These are phyloP conservation scores for Pardosa pseudoannulata DNA, from an alignment of 2,888 invertebrate genomes.

Conservation along the genomic window DNA sequence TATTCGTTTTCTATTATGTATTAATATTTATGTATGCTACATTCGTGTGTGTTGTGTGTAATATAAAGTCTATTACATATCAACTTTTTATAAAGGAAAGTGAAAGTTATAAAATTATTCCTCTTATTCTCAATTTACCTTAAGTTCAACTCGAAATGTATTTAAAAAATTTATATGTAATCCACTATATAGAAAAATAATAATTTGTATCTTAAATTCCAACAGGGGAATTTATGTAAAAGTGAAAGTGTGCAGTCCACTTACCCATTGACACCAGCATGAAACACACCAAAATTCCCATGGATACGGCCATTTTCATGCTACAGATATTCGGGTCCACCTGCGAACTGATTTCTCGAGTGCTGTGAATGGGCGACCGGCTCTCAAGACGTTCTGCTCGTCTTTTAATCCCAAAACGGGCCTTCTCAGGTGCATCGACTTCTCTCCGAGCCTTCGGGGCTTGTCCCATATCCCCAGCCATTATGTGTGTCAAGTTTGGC, in stretches of 20 bases:
- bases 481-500: slow-evolving; percentile 64
- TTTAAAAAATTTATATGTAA: too few relatives aligned
- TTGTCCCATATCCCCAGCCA: slow-evolving; percentile 34
- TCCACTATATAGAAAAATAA: too few relatives aligned
- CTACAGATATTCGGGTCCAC: neutral
- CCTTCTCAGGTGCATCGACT: slow-evolving; percentile 52
- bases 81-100: too few relatives aligned
- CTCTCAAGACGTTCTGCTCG: slow-evolving; percentile 14
- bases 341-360: neutral
- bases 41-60: too few relatives aligned
- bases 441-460: slow-evolving; percentile 20
- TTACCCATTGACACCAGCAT: slow-evolving; percentile 21
- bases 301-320: neutral
- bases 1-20: too few relatives aligned
- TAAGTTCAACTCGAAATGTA: too few relatives aligned
- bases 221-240: neutral
- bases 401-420: slow-evolving; percentile 58
- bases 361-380: slow-evolving; percentile 5
- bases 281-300: slow-evolving; percentile 4
- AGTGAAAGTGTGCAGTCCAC: slow-evolving; percentile 10
- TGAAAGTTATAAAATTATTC: too few relatives aligned
- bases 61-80: too few relatives aligned
- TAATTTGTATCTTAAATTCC: too few relatives aligned
- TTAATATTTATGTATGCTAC: too few relatives aligned
- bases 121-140: too few relatives aligned